A percentile compares a stretch with the other conserved stretches of the same genome.
phyloP scores from a whole-genome alignment of 2,888 invertebrate genomes.

The Fragum sueziense region DNA sequence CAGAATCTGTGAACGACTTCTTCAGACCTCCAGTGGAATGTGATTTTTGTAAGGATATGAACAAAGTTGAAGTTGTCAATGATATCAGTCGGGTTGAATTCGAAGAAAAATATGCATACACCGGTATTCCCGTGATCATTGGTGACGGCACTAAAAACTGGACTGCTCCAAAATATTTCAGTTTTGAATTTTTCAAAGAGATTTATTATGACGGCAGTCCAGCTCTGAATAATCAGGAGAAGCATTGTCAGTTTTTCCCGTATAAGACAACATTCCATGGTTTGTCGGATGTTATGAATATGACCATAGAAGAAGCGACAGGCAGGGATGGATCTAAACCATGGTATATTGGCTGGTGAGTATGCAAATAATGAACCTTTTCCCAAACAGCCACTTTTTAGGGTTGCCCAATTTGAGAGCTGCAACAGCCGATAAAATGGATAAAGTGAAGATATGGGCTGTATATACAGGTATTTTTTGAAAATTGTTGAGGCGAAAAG shows the following conservation, averaged over 20 bases:
- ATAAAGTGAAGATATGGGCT: too few relatives aligned
- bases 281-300: constrained; percentile 91
- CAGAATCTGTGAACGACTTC: constrained; percentile 71
- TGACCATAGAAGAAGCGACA: constrained; percentile 88
- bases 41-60: constrained; percentile 88
- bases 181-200: constrained; percentile 91
- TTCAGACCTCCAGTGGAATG: constrained; percentile 93
- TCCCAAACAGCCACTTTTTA: too few relatives aligned
- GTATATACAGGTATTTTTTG: too few relatives aligned
- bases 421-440: too few relatives aligned
- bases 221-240: constrained; percentile 73
- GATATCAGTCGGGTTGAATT: constrained; percentile 88
- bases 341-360: constrained; percentile 90
- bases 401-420: too few relatives aligned
- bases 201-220: constrained; percentile 85
- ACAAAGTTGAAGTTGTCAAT: constrained; percentile 86
- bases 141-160: constrained; percentile 92
- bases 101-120: constrained; percentile 89
- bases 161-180: constrained; percentile 90
- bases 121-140: constrained; percentile 91
- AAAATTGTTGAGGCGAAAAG: too few relatives aligned
- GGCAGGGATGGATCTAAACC: constrained; percentile 86
- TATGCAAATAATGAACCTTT: constrained; percentile 45
- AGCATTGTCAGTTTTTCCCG: constrained; percentile 95
- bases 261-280: constrained; percentile 93